Evolutionary conservation across 2,797 vertebrate genomes (phyloP).

Genomic region (Salmo trutta): DNA sequence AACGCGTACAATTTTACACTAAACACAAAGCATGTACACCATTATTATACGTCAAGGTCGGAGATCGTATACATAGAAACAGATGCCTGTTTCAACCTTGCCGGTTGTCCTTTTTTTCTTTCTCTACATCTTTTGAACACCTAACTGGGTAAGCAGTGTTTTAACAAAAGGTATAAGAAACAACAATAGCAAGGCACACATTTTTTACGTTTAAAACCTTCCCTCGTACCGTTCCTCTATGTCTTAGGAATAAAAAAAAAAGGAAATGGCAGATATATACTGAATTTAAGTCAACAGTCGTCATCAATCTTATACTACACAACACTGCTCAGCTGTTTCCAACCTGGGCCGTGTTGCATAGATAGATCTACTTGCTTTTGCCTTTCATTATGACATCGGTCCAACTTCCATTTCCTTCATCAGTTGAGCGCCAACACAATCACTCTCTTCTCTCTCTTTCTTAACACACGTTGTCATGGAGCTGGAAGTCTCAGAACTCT

Average conservation of each 20-base stretch:
- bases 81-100: slow-evolving; percentile 84
- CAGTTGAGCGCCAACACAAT: background rate
- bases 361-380: slow-evolving; percentile 65
- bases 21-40: slow-evolving; percentile 86
- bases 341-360: slow-evolving; percentile 89
- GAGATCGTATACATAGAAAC: slow-evolving; percentile 88
- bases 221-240: slow-evolving; percentile 33
- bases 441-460: slow-evolving; percentile 11
- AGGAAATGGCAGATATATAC: slow-evolving; percentile 72
- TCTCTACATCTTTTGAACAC: slow-evolving; percentile 60
- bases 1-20: slow-evolving; percentile 81
- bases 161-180: slow-evolving; percentile 88
- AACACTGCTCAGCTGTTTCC: slow-evolving; percentile 80
- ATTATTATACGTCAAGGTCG: slow-evolving; percentile 86
- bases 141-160: slow-evolving; percentile 82
- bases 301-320: slow-evolving; percentile 75
- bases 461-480: slow-evolving; percentile 8
- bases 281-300: slow-evolving; percentile 57
- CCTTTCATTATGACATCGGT: slow-evolving; percentile 20
- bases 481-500: slow-evolving; percentile 8
- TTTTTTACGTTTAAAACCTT: slow-evolving; percentile 71
- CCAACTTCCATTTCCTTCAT: slow-evolving; percentile 22
- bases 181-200: slow-evolving; percentile 94
- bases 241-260: slow-evolving; percentile 77
- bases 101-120: slow-evolving; percentile 43